These are phyloP conservation scores for Muscicapa comitata DNA, from an alignment of 2,797 vertebrate genomes.

Conservation along the genomic window DNA sequence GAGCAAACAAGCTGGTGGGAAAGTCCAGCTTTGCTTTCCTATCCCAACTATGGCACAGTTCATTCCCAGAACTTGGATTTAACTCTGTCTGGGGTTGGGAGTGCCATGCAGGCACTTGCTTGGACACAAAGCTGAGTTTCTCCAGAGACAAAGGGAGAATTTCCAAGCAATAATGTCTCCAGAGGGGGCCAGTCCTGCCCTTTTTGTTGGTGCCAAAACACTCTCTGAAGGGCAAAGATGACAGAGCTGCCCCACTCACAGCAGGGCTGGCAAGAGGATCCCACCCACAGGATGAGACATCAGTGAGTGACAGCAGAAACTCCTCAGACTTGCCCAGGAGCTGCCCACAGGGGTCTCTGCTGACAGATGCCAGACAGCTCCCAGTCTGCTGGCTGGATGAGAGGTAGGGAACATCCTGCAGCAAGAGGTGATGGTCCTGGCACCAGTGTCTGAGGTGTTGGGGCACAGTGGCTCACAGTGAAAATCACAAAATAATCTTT, in stretches of 20 bases:
- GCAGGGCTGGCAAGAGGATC: not conserved
- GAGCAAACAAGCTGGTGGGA: not conserved
- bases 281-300: not conserved
- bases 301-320: not conserved
- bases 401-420: not conserved
- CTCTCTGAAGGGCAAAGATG: not conserved
- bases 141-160: not conserved
- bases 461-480: not conserved
- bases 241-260: not conserved
- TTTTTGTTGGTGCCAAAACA: not conserved
- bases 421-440: not conserved
- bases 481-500: not conserved
- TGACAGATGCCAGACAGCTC: not conserved
- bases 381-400: not conserved
- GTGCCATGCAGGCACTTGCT: not conserved
- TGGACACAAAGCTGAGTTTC: not conserved
- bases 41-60: not conserved
- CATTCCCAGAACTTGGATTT: not conserved
- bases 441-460: not conserved
- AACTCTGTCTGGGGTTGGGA: not conserved
- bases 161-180: not conserved
- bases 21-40: not conserved
- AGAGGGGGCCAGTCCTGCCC: not conserved
- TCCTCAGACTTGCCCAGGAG: not conserved
- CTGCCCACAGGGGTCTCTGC: not conserved